Conservation (phyloP, 2,113 vertebrate genomes). For the Lutjanus erythropterus region DNA sequence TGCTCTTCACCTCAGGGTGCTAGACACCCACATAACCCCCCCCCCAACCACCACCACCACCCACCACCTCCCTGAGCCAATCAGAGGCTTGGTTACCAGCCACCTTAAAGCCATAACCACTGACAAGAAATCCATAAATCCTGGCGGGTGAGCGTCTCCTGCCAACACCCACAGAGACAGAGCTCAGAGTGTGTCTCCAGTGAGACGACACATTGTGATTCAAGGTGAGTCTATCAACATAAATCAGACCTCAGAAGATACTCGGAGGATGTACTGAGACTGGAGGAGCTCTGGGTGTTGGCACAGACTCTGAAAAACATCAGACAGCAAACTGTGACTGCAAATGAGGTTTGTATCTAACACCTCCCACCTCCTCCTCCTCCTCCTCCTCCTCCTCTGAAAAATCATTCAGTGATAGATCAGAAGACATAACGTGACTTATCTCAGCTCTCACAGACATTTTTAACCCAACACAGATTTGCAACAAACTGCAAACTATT, state of each 20-base stretch:
- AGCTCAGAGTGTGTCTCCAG: not conserved
- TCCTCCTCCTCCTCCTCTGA: not conserved
- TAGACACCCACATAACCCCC: slow-evolving; percentile 6
- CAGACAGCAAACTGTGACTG: slow-evolving; percentile 54
- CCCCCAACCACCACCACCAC: not conserved
- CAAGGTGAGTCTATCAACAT: slow-evolving; percentile 58
- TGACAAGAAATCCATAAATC: slow-evolving; percentile 58
- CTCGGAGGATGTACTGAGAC: slow-evolving; percentile 1
- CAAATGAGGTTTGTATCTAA: slow-evolving; percentile 53
- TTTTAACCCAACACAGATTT: too few relatives aligned
- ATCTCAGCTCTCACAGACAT: not conserved
- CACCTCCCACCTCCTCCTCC: not conserved
- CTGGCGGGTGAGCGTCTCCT: slow-evolving; percentile 22
- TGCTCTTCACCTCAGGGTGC: slow-evolving; percentile 63
- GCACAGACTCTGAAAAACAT: slow-evolving; percentile 47
- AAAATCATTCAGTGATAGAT: slow-evolving; percentile 1
- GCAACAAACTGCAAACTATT: too few relatives aligned
- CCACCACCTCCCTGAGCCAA: slow-evolving; percentile 40
- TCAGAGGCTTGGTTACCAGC: slow-evolving; percentile 31
- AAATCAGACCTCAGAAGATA: slow-evolving; percentile 42
- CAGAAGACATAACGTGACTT: slow-evolving; percentile 29
- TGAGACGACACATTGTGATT: slow-evolving; percentile 33
- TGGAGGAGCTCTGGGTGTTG: slow-evolving; percentile 22
- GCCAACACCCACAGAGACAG: slow-evolving; percentile 26
- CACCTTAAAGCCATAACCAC: slow-evolving; percentile 28